Conservation (phyloP, 2,888 invertebrate species). For the Lasioglossum malachurum region DNA sequence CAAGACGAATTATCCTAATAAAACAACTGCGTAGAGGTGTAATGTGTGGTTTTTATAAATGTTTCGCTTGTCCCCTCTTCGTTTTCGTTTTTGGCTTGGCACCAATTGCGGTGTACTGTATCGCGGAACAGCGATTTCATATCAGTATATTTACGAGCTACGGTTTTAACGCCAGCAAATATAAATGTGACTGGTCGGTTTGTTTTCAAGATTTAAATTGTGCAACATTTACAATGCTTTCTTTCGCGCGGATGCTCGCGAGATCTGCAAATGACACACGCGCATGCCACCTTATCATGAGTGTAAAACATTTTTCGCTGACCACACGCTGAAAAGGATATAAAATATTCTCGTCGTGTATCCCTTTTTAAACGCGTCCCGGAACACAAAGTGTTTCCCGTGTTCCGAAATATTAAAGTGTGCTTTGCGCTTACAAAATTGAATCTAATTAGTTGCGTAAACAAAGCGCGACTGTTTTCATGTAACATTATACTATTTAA, state of each 20-base stretch:
- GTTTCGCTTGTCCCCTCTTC: conserved; percentile 78
- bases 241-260: not conserved
- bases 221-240: conserved; percentile 19
- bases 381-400: not conserved
- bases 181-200: conserved; percentile 60
- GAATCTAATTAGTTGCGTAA: not conserved
- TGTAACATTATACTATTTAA: not conserved
- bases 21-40: conserved; percentile 73
- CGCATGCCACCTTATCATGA: not conserved
- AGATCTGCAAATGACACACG: not conserved
- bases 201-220: conserved; percentile 32
- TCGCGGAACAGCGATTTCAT: conserved; percentile 56
- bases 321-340: not conserved
- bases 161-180: conserved; percentile 77
- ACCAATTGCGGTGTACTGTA: conserved; percentile 71
- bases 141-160: conserved; percentile 69
- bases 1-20: conserved; percentile 77
- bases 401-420: not conserved
- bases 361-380: not conserved
- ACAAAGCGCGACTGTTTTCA: not conserved
- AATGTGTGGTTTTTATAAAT: conserved; percentile 79
- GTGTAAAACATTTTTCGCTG: not conserved
- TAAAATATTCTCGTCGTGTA: conserved; percentile 1
- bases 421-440: not conserved
- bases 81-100: conserved; percentile 77